Conservation (phyloP, 2,797 vertebrate species). For the Perodicticus potto region DNA sequence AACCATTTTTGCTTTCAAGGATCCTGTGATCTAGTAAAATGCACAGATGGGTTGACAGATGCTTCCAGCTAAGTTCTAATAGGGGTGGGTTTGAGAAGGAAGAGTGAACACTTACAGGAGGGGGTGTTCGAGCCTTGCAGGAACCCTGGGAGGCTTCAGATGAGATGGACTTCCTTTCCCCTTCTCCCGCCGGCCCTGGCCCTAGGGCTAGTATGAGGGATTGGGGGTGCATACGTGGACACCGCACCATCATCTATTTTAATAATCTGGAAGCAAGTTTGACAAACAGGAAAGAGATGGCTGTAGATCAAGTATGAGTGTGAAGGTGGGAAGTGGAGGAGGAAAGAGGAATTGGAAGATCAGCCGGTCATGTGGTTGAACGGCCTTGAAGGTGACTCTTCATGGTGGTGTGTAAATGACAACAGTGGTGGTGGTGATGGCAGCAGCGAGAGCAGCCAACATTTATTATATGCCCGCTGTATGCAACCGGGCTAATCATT, state of each 20-base stretch:
- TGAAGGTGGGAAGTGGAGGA: too few relatives aligned
- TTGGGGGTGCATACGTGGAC: fast-evolving
- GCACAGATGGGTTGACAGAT: neutral
- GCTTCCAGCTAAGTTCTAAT: neutral
- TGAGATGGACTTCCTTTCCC: neutral
- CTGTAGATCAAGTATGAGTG: neutral
- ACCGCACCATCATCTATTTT: neutral
- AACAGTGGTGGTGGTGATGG: neutral
- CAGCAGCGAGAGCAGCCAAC: neutral
- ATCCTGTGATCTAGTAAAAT: neutral
- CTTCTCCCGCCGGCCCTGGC: fast-evolving
- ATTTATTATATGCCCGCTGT: neutral
- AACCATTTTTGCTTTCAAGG: neutral
- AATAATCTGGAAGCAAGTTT: neutral
- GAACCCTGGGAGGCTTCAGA: neutral
- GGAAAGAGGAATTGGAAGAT: neutral
- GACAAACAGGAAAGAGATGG: neutral
- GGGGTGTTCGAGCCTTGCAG: neutral
- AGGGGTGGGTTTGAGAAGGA: neutral
- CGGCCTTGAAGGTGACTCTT: neutral
- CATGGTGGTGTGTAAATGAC: neutral
- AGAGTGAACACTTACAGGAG: neutral
- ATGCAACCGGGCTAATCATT: neutral
- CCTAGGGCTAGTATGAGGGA: neutral
- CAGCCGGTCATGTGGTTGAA: fast-evolving